Evolutionary conservation across 2,113 vertebrate genomes (phyloP).

Genomic region (Pterocles gutturalis): DNA sequence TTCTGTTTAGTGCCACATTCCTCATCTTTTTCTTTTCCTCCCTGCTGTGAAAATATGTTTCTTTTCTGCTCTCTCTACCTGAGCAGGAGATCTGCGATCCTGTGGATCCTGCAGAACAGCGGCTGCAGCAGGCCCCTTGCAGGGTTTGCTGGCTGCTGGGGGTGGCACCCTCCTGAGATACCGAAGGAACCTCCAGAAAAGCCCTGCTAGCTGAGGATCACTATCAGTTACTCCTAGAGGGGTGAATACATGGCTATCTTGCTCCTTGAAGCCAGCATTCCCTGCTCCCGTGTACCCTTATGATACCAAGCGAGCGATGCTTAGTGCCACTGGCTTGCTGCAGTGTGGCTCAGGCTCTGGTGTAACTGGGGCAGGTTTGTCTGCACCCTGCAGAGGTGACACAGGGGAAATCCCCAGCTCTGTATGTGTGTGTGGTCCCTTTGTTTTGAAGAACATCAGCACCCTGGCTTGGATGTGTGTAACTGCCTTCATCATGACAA

Average conservation of each 20-base stretch:
- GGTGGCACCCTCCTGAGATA: not conserved
- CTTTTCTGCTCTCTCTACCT: not conserved
- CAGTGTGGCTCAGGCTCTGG: fast-evolving
- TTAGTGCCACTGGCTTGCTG: fast-evolving
- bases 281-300: fast-evolving
- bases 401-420: not conserved
- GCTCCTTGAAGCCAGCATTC: not conserved
- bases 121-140: not conserved
- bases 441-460: not conserved
- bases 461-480: not conserved
- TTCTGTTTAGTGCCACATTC: constrained; percentile 21
- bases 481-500: not conserved
- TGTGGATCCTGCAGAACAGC: not conserved
- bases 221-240: not conserved
- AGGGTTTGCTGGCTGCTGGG: not conserved
- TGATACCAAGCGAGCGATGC: fast-evolving
- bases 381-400: not conserved
- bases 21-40: not conserved
- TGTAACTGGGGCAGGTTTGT: fast-evolving
- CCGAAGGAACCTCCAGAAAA: not conserved
- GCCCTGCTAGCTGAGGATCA: not conserved
- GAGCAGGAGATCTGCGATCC: not conserved
- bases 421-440: not conserved
- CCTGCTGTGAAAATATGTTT: not conserved
- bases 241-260: not conserved